Percentiles rank a stretch among this genome's conserved stretches.
Evolutionary conservation across 2,797 vertebrate species (phyloP).

Genomic region (Darevskia mixta): DNA sequence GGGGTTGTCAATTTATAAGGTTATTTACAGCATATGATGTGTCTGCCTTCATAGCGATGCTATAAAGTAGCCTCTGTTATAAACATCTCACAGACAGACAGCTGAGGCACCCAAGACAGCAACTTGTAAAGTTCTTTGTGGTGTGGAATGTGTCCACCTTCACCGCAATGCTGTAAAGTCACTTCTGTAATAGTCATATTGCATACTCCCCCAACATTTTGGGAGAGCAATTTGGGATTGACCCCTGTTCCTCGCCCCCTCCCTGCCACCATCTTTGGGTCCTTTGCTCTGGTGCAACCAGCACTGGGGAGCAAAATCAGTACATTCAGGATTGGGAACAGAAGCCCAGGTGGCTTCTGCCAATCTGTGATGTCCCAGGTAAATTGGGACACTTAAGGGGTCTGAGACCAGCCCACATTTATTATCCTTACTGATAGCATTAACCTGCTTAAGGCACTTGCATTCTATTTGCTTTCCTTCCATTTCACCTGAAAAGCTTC

Average conservation of each 20-base stretch:
- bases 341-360: no score
- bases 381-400: no score
- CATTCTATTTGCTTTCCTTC: not conserved
- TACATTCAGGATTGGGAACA: no score
- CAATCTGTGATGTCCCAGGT: no score
- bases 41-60: not conserved
- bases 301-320: no score
- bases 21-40: not conserved
- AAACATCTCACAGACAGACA: not conserved
- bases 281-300: no score
- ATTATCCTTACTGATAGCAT: not conserved
- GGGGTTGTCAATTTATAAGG: not conserved
- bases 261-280: no score
- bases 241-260: no score
- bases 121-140: not conserved
- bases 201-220: not conserved
- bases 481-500: slow-evolving; percentile 4
- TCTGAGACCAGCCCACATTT: not conserved
- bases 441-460: not conserved
- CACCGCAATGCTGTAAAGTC: no score
- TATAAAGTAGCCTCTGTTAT: not conserved
- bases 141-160: no score
- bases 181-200: not conserved
- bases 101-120: not conserved
- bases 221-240: no score